Evolutionary conservation across 1,140 invertebrate species (phyloP), one percentile per base, ranked within the genome.

Genomic region (Drosophila albomicans): DNA sequence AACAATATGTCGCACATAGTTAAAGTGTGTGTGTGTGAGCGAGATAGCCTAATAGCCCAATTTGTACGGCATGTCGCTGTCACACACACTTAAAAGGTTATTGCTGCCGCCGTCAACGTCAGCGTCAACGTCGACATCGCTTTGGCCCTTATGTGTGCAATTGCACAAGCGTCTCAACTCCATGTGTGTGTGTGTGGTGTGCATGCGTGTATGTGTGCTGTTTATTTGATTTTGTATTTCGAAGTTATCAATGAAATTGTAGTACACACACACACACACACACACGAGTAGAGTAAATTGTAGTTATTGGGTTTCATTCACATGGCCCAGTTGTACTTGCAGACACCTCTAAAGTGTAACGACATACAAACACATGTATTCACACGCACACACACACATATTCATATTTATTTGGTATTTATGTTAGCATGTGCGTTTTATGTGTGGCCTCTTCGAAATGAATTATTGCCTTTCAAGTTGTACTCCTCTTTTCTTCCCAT

Each of bases 221-320:
- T 51, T 78, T 78, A 76, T 75, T 85, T 85, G 69, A 75, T 85
- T 85, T 79, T 51, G 64, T 57, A 62, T 78, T 78, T 77, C 51
- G 41, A 85, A 85, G 69, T 85, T 85, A 85, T 85, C 81, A 85
- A 85, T 85, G 81, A 85, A 85, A 71, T 85, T 74, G 58, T 76
- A 75, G 48, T 63, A 70, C 58, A 57, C 69, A 61, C 15, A 38
- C 45, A 58, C 1, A 15, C 2, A 61, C n/a, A 45, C 41, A 35
- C 6, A 46, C 32, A 58, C 0, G 10, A 1, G 20, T 66, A 71
- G 62, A 64, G 67, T 79, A 68, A 82, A 79, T 67, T 71, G 65
- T 67, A 78, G 73, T 77, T 77, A 70, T 79, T 73, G 43, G 35
- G 59, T 71, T 85, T 85, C 81, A 85, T 85, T 85, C 81, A 84